Conservation (phyloP, 92 coral and sea anemone genomes). For the Phenganax subtilis region DNA sequence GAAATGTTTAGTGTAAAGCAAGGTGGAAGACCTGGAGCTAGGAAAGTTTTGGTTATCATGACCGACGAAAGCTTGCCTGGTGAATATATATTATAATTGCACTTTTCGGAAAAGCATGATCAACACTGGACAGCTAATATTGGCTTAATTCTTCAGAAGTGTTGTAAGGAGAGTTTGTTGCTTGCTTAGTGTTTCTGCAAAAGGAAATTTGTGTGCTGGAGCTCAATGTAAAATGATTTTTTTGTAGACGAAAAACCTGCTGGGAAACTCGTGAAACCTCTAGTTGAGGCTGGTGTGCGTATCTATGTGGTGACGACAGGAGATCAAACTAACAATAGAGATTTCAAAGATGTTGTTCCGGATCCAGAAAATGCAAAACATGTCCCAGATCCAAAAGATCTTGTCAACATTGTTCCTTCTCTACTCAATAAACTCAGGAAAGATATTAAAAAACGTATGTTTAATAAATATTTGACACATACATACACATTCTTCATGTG, state of each 20-base stretch:
- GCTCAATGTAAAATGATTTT: neutral
- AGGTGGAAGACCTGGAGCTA: slow-evolving; percentile 61
- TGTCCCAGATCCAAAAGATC: slow-evolving; percentile 32
- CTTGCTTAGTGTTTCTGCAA: too few species aligned
- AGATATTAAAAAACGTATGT: slow-evolving; percentile 34
- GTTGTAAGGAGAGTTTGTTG: too few species aligned
- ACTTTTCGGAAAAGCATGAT: neutral
- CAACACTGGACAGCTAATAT: too few species aligned
- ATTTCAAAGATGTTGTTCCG: slow-evolving; percentile 25
- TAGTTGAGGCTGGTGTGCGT: slow-evolving; percentile 30
- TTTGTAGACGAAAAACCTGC: neutral
- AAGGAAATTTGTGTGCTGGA: too few species aligned
- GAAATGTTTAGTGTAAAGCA: slow-evolving; percentile 16
- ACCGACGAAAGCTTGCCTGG: slow-evolving; percentile 45
- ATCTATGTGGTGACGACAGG: slow-evolving; percentile 31
- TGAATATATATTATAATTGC: neutral
- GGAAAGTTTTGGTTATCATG: slow-evolving; percentile 49
- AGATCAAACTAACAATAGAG: neutral
- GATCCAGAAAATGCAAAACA: slow-evolving; percentile 25
- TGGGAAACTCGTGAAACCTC: slow-evolving; percentile 5
- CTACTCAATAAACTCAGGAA: slow-evolving; percentile 8
- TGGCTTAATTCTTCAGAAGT: too few species aligned
- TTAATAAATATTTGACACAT: neutral
- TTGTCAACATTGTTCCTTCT: slow-evolving; percentile 8
- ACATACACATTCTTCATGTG: neutral